Evolutionary conservation across 2,888 invertebrate species (phyloP).

Genomic region (Strigamia crassipes): DNA sequence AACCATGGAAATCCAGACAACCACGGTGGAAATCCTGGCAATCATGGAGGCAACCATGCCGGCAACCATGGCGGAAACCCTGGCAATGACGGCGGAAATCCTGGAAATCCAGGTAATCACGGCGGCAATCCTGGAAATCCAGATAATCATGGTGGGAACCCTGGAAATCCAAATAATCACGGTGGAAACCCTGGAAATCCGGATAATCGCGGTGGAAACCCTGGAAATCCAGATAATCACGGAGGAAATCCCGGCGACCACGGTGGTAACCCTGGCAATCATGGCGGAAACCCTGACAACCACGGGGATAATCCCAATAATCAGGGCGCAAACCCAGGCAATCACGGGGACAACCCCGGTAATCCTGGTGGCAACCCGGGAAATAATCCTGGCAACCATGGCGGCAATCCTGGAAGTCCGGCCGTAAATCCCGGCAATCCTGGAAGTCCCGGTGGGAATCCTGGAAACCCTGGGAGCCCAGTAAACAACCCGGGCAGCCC

Average conservation of each 20-base stretch:
- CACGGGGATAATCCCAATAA: slow-evolving; percentile 43
- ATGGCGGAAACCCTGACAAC: slow-evolving; percentile 46
- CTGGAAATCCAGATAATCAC: slow-evolving; percentile 47
- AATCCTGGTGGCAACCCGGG: slow-evolving; percentile 29
- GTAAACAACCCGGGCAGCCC: not conserved
- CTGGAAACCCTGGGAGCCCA: too few species aligned
- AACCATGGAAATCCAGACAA: slow-evolving; percentile 44
- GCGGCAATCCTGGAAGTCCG: not conserved
- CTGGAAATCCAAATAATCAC: slow-evolving; percentile 42
- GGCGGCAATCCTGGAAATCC: slow-evolving; percentile 17
- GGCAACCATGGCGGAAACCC: slow-evolving; percentile 42
- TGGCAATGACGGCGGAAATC: slow-evolving; percentile 3
- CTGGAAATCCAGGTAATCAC: slow-evolving; percentile 43
- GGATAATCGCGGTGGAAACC: slow-evolving; percentile 43
- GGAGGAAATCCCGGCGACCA: slow-evolving; percentile 33
- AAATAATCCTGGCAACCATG: not conserved
- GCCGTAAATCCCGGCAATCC: slow-evolving; percentile 44
- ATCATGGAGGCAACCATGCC: not conserved
- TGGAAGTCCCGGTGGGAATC: not conserved
- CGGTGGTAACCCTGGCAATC: slow-evolving; percentile 45
- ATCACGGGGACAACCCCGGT: slow-evolving; percentile 16
- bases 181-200: not conserved
- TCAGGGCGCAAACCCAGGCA: slow-evolving; percentile 41
- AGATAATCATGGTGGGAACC: slow-evolving; percentile 5
- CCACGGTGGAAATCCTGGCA: slow-evolving; percentile 35